A percentile compares a stretch with the other conserved stretches of the same genome.
Conservation (phyloP, 2,113 vertebrate genomes). For the Eublepharis macularius region DNA sequence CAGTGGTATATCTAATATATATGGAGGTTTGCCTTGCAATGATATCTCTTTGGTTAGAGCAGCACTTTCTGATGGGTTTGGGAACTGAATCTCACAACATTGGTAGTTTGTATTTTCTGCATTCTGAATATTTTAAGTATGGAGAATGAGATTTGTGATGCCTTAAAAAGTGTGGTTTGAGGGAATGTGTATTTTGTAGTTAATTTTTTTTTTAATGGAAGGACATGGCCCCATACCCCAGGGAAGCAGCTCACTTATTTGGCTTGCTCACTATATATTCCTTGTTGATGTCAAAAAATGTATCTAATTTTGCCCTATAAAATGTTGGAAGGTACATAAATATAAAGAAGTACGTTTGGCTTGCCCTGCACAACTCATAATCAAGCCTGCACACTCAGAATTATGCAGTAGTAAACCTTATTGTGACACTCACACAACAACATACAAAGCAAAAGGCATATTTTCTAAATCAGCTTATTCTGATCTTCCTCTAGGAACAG, state of each 20-base stretch:
- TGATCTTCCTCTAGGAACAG: neutral
- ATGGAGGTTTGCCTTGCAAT: neutral
- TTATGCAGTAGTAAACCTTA: neutral
- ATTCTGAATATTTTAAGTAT: neutral
- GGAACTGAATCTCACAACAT: neutral
- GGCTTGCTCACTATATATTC: neutral
- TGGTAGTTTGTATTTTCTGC: neutral
- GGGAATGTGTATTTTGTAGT: neutral
- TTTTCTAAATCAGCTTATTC: neutral
- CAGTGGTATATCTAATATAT: neutral
- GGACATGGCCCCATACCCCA: neutral
- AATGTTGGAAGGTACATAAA: neutral
- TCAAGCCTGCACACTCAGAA: conserved; percentile 3
- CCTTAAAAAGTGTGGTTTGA: too few relatives aligned
- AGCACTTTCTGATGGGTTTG: neutral
- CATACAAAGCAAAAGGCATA: neutral
- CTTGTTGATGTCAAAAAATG: neutral
- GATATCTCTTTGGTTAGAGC: neutral
- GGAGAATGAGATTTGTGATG: neutral
- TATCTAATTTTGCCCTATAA: neutral
- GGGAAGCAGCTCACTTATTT: neutral
- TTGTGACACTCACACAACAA: neutral
- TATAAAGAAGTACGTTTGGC: neutral
- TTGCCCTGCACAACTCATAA: neutral
- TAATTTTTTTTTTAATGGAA: neutral